These are phyloP conservation scores for Stictonetta naevosa DNA, from an alignment of 2,113 vertebrate species.

Conservation along the genomic window DNA sequence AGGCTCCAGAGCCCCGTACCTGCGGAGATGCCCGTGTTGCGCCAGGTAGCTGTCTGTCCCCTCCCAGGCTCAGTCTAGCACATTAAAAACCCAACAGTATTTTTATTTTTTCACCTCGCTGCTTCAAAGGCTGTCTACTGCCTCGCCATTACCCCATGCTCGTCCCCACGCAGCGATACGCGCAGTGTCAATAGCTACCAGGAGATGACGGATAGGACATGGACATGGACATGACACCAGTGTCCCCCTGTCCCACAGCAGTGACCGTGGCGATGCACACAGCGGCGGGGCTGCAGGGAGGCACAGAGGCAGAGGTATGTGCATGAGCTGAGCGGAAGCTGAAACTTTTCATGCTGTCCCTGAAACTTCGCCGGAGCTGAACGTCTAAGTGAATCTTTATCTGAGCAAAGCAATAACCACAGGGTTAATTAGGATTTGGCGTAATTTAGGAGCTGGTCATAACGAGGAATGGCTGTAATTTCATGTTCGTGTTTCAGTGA, in stretches of 20 bases:
- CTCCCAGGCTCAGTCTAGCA: constrained; percentile 61
- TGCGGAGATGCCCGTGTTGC: neutral
- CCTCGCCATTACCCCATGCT: neutral
- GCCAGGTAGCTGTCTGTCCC: constrained; percentile 29
- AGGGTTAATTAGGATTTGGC: neutral
- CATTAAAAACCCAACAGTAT: constrained; percentile 7
- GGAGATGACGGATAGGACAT: constrained; percentile 68
- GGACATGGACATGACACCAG: constrained; percentile 60
- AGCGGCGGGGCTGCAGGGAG: neutral
- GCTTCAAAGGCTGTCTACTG: constrained; percentile 34
- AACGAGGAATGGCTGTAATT: neutral
- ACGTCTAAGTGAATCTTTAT: neutral
- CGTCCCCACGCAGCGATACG: constrained; percentile 14
- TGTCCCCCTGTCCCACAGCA: constrained; percentile 16
- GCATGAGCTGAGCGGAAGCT: neutral
- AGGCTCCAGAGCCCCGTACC: neutral
- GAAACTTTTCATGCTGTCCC: neutral
- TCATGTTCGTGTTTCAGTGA: neutral
- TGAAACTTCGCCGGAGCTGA: neutral
- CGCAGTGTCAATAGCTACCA: constrained; percentile 65
- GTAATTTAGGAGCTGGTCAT: neutral
- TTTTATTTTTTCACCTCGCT: constrained; percentile 35
- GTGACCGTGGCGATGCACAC: neutral
- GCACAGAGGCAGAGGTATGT: neutral
- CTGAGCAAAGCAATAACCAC: neutral